A percentile compares a stretch with the other conserved stretches of the same genome.
phyloP scores from a whole-genome alignment of 1,140 invertebrate genomes.

The Acyrthosiphon pisum region DNA sequence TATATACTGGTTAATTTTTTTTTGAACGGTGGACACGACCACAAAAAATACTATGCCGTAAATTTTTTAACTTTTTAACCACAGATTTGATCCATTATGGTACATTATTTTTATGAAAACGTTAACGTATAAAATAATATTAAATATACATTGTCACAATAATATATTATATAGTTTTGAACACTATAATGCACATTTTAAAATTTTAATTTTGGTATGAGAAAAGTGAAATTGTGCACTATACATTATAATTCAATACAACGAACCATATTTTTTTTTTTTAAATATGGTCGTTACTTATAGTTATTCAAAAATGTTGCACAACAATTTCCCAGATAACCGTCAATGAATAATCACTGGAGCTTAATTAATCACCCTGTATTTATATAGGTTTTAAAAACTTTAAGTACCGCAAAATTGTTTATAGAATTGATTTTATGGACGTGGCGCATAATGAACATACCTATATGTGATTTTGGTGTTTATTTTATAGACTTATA shows the following conservation, averaged over 20 bases:
- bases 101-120: background rate
- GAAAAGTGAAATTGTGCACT: too few species aligned
- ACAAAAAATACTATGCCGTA: too few species aligned
- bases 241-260: too few species aligned
- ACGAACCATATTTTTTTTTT: background rate
- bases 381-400: background rate
- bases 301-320: background rate
- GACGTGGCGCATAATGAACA: background rate
- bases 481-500: background rate
- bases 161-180: too few species aligned
- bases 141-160: too few species aligned
- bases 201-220: too few species aligned
- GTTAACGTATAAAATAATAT: too few species aligned
- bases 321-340: background rate
- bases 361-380: too few species aligned
- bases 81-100: background rate
- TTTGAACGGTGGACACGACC: background rate
- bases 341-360: background rate
- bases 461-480: background rate
- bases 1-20: background rate
- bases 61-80: background rate
- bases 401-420: background rate
- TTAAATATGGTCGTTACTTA: background rate
- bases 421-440: background rate
- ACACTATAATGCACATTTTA: too few species aligned